Conservation (phyloP, 1,140 invertebrate species). For the Chironomus striatipennis region DNA sequence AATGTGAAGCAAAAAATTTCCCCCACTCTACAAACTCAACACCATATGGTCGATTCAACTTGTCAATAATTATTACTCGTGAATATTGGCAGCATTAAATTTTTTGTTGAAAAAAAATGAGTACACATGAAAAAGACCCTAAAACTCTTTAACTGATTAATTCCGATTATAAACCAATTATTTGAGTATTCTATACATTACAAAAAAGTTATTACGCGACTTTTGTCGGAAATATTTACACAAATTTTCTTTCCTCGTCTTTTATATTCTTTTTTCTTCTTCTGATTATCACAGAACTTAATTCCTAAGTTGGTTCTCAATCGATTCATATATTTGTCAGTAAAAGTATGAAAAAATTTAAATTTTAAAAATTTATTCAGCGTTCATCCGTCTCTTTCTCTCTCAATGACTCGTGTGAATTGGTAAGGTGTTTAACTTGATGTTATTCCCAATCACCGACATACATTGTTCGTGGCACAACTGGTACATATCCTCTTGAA, state of each 20-base stretch:
- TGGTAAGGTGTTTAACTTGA: background rate
- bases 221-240: background rate
- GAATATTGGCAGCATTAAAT: background rate
- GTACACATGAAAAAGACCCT: background rate
- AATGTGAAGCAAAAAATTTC: too few relatives aligned
- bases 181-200: background rate
- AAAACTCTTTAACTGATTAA: background rate
- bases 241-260: background rate
- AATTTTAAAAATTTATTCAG: too few relatives aligned
- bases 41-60: background rate
- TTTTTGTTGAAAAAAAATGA: background rate
- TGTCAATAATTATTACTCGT: background rate
- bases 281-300: conserved; percentile 21
- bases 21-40: too few relatives aligned
- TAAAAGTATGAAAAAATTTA: too few relatives aligned
- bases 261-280: background rate
- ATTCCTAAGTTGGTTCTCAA: conserved; percentile 5
- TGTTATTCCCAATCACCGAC: conserved; percentile 17
- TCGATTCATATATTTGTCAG: background rate
- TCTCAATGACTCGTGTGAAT: background rate
- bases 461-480: conserved; percentile 5
- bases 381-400: too few relatives aligned
- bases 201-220: background rate
- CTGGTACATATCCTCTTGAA: conserved; percentile 3
- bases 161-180: background rate